Percentiles rank a stretch among this genome's conserved stretches.
Evolutionary conservation across 2,113 vertebrate species (phyloP).

Genomic region (Malurus alboscapulatus): DNA sequence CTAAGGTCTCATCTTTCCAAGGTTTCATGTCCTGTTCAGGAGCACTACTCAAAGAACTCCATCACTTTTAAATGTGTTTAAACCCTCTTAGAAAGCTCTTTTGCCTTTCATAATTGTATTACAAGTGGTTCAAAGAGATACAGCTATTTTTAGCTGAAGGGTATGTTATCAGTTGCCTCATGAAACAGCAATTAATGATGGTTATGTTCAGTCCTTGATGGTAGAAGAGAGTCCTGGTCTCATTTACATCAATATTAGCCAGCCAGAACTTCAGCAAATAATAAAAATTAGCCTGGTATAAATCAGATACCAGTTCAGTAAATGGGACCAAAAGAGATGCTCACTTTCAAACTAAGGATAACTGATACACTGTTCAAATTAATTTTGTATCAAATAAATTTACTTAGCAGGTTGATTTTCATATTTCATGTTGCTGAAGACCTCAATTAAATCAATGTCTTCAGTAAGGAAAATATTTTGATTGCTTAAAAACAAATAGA

Average conservation of each 20-base stretch:
- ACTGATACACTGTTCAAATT: neutral
- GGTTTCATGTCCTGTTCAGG: neutral
- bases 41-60: neutral
- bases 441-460: neutral
- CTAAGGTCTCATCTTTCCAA: neutral
- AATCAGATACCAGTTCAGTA: neutral
- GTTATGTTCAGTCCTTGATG: neutral
- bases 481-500: neutral
- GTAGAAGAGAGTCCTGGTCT: neutral
- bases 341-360: neutral
- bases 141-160: slow-evolving; percentile 12
- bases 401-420: neutral
- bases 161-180: neutral
- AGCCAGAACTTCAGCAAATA: neutral
- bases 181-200: slow-evolving; percentile 15
- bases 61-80: neutral
- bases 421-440: neutral
- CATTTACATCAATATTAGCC: neutral
- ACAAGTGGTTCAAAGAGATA: slow-evolving; percentile 10
- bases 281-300: neutral
- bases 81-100: neutral
- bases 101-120: slow-evolving; percentile 9
- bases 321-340: neutral
- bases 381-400: neutral
- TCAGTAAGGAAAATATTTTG: neutral